A percentile compares a stretch with the other conserved stretches of the same genome.
Conservation (phyloP, 2,797 vertebrate species). For the Tragelaphus oryx region DNA sequence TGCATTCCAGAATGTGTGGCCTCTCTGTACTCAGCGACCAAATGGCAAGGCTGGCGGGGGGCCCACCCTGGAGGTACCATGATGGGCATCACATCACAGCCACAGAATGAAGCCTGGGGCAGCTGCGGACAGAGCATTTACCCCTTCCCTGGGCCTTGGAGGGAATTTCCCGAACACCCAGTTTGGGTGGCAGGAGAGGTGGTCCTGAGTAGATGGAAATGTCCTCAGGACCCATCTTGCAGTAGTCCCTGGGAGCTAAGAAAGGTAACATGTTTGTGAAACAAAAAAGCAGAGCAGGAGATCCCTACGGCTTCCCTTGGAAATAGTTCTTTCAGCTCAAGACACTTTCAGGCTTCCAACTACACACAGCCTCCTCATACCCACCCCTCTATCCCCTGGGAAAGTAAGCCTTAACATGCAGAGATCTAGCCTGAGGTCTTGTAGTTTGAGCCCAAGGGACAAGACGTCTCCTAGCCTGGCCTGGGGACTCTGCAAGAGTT, state of each 20-base stretch:
- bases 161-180: background rate
- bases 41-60: accelerated
- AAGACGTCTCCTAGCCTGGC: background rate
- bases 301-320: background rate
- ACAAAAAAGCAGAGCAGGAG: background rate
- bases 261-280: background rate
- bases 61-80: background rate
- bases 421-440: background rate
- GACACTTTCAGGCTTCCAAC: background rate
- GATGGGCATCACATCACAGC: background rate
- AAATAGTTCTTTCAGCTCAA: background rate
- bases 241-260: background rate
- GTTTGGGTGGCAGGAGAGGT: background rate
- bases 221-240: background rate
- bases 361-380: accelerated
- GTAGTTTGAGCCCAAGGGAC: background rate
- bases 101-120: background rate
- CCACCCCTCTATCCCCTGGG: too few species aligned
- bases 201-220: background rate
- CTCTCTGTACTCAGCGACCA: background rate
- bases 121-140: background rate
- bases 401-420: background rate
- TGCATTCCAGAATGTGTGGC: background rate
- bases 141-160: background rate
- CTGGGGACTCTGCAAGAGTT: background rate